Base-by-base conservation (phyloP, 1,140 invertebrate species). In the Dysdera silvatica region DNA sequence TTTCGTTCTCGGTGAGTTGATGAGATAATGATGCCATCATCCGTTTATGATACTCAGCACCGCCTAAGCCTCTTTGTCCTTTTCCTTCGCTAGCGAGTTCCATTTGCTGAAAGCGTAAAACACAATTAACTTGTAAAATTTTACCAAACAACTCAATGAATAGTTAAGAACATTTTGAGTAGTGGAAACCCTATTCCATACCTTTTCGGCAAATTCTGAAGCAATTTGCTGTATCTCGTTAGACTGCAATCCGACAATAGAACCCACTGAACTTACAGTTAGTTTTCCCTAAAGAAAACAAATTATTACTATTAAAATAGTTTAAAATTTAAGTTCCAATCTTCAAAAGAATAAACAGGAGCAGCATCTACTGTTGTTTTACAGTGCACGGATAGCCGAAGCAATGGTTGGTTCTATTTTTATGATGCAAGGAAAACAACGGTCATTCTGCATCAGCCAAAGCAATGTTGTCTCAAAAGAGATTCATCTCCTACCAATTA, bases 1-100 rank as follows among this genome's bases (percentile, higher is more conserved):
- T 80, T 68, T 79, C 77, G 58, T 83, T 80, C 70, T 84, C 79
- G 31, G 57, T 62, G 51, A 61, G 51, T 54, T 66, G 67, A 14
- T 61, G 40, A 16, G 65, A 67, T 14, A 77, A 55, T 2, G 75
- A 71, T 16, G 72, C 69, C 6, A 73, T 73, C 3, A 73, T 62
- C 32, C 76, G 63, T 66, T 77, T 76, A 61, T 78, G 76, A 64
- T 77, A 75, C 47, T 77, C 75, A 10, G 67, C 70, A 33, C 75
- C 74, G 35, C 75, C 74, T 33, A 56, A 33, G 14, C 67, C 70
- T 66, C 66, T 57, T 37, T 59, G 32, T 20, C 55, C 45, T 23
- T 51, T 59, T 71, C 71, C 65, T 61, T 66, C 58, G 51, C 31
- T 52, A 14, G 65, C 65, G 23, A 66, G 41, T 52, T 61, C 55